Conservation (phyloP, 2,113 vertebrate species). For the Chitala chitala region DNA sequence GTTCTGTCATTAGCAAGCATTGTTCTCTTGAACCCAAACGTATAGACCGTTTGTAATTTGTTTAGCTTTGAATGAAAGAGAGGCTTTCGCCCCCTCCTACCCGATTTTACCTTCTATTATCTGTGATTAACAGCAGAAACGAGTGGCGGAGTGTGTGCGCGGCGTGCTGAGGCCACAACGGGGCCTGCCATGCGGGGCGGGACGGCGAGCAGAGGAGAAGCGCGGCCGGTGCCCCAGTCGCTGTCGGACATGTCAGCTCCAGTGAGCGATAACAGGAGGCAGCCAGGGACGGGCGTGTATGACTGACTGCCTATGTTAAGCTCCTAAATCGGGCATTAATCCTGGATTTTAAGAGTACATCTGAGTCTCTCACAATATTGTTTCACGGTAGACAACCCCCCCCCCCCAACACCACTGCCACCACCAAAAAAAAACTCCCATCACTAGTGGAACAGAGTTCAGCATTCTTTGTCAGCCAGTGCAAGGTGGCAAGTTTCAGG, state of each 20-base stretch:
- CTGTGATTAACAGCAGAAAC: conserved; percentile 11
- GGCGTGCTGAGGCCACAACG: not conserved
- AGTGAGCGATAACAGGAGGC: conserved; percentile 44
- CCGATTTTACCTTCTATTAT: conserved; percentile 12
- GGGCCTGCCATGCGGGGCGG: not conserved
- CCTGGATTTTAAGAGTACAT: conserved; percentile 58
- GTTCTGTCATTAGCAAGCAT: conserved; percentile 5
- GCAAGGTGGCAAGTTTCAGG: too few species aligned
- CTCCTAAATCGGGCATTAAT: conserved; percentile 63
- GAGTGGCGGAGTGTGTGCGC: conserved; percentile 9
- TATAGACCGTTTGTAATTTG: conserved; percentile 27
- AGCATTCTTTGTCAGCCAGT: not conserved
- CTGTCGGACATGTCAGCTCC: not conserved
- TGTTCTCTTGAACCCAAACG: not conserved
- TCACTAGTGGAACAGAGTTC: not conserved
- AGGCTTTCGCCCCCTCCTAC: conserved; percentile 2
- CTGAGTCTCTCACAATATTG: conserved; percentile 49
- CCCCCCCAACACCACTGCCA: not conserved
- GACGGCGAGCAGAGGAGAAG: not conserved
- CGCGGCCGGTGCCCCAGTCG: not conserved
- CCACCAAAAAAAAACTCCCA: not conserved
- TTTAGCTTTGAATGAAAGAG: conserved; percentile 43
- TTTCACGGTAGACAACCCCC: conserved; percentile 46
- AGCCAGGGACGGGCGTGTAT: conserved; percentile 53
- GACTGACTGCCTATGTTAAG: conserved; percentile 63